Conservation (phyloP, 2,113 vertebrate species). For the Cyrtonyx montezumae region DNA sequence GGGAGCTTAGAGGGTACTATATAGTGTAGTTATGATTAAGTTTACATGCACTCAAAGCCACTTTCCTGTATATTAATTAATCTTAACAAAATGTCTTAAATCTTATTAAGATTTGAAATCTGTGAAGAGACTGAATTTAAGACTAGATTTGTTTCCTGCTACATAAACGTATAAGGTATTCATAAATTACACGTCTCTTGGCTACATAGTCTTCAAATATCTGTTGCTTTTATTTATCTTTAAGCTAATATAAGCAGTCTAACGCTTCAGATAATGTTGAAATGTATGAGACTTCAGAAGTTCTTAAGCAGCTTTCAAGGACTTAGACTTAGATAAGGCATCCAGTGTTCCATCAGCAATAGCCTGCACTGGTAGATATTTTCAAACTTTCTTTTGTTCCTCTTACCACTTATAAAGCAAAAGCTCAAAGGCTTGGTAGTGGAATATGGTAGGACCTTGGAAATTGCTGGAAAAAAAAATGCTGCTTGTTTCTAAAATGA, state of each 20-base stretch:
- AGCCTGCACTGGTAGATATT: neutral
- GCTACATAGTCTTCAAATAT: neutral
- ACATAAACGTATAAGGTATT: neutral
- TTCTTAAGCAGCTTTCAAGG: constrained; percentile 1
- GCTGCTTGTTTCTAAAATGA: neutral
- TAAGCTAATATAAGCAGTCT: neutral
- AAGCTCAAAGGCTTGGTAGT: neutral
- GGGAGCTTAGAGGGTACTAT: neutral
- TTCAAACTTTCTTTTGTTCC: constrained; percentile 5
- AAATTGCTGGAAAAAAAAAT: neutral
- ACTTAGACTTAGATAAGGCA: neutral
- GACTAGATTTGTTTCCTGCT: neutral
- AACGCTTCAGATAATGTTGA: constrained; percentile 4
- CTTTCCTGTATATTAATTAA: neutral
- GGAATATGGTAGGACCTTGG: neutral
- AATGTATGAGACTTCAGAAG: constrained; percentile 3
- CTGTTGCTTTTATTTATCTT: neutral
- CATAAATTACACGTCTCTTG: neutral
- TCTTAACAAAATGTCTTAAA: neutral
- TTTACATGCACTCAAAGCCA: neutral
- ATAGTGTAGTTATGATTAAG: neutral
- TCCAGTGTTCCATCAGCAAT: neutral
- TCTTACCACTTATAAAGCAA: constrained; percentile 3
- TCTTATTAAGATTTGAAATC: neutral
- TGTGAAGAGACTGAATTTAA: neutral